Evolutionary conservation across 35 echinoderm and acorn worm genomes (phyloP).

Genomic region (Diadema setosum): DNA sequence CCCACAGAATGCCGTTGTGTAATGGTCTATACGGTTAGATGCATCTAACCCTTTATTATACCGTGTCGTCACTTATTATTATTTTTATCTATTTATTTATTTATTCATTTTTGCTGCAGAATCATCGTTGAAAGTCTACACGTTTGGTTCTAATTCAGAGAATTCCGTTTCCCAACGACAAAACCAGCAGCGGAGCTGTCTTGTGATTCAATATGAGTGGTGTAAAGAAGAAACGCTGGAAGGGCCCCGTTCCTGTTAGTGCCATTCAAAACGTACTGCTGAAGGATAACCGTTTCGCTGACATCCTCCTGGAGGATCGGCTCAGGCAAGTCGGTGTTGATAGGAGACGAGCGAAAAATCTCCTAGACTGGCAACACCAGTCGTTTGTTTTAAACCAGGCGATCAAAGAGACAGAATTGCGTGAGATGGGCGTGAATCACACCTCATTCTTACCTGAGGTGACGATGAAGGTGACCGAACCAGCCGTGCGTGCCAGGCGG

Average conservation of each 20-base stretch:
- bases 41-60: no score
- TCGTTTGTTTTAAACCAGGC: constrained; percentile 73
- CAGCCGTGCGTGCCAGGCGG: constrained; percentile 58
- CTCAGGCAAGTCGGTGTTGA: constrained; percentile 31
- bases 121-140: no score
- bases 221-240: constrained; percentile 34
- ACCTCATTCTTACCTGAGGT: constrained; percentile 81
- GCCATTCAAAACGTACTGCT: constrained; percentile 41
- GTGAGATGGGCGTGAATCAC: constrained; percentile 75
- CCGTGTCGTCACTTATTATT: no score
- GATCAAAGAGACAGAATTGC: constrained; percentile 78
- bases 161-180: no score
- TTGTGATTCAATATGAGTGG: neutral
- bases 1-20: no score
- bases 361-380: constrained; percentile 73
- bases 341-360: constrained; percentile 21
- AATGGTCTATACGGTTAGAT: no score
- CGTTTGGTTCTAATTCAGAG: no score
- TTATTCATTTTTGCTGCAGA: no score
- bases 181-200: no score
- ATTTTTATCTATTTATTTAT: no score
- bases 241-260: constrained; percentile 38
- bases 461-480: constrained; percentile 72
- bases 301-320: constrained; percentile 24
- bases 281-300: constrained; percentile 41